Base-by-base conservation (phyloP, 2,888 invertebrate genomes). In the Buathra laborator region DNA sequence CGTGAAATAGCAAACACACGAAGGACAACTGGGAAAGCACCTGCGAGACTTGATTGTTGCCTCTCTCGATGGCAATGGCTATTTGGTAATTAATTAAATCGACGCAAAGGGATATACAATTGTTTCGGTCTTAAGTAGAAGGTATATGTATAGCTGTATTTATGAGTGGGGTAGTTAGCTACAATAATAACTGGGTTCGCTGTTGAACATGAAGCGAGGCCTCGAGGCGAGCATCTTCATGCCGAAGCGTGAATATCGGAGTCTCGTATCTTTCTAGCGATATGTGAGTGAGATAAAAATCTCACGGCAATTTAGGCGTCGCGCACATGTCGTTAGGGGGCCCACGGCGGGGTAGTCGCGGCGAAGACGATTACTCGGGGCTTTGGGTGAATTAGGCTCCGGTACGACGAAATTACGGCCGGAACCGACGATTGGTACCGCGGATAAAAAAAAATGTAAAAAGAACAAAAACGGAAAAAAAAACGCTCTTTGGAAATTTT, bases 191-290 rank as follows among this genome's bases (percentile, higher is more conserved):
- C 80, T 76, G 68, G 71, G 70, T 74, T 76, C 68, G 79, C 71
- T 82, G 80, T 72, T 56, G 44, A 75, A 81, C 70, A 83, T 59
- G 70, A 64, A n/a, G 68, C 51, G 84, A 86, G 76, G 77, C 48
- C 71, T 79, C 83, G 85, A 87, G 87, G 86, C 86, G 59, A 24
- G 87, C 89, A 88, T 89, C 90, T 89, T 90, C 90, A 92, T 89
- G 90, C 89, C 89, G 89, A 91, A 92, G 89, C 92, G 91, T 92
- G 92, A 93, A 92, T 93, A 93, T 93, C 93, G 90, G 89, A 83
- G 87, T 84, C 81, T 88, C 84, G 89, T 91, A 92, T 93, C 93
- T 91, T 74, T 70, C 64, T 53, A 51, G 83, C 76, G 86, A 59
- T 59, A 32, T 32, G 80, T 68, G 32, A 70, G 80, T 74, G 86